Base-by-base conservation (phyloP, 2,888 invertebrate genomes). In the Strigamia transsilvanica region DNA sequence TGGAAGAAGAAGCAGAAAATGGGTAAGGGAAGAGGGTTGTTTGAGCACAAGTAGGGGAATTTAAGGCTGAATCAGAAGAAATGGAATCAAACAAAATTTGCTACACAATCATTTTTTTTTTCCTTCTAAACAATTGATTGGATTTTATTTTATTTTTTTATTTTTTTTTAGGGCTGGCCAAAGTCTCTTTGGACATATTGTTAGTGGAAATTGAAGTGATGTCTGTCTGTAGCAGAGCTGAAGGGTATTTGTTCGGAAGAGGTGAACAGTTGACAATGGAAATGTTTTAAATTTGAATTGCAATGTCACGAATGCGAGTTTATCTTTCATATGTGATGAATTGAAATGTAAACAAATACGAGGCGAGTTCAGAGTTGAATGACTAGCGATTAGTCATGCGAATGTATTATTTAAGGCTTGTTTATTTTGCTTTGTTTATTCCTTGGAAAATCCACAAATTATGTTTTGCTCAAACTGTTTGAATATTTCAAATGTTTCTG, bases 1-100 rank as follows among this genome's bases (percentile, higher is more conserved):
- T 73, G 73, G 73, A 73, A 73, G 73, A 73, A 73, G 73, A 73
- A 32, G 73, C 73, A 73, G 27, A 73, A 73, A 32, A 32, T 73
- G 27, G 73, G 2, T 6, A 32, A 32, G 61, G 73, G 13, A 73
- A 73, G 56, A 56, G n/a, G 56, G 56, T 15, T 15, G 18, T 56
- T n/a, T 4, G 46, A n/a, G 46, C 21, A 56, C n/a, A 21, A 56
- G 56, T 56, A 56, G 73, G 73, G 73, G 73, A 73, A 32, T 73
- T 73, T 32, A 61, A 32, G 73, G 73, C 73, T 73, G 73, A 73
- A 73, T 73, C 73, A 73, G 27, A 32, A 13, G 32, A 73, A 73
- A 73, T 73, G n/a, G 73, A 32, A 73, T 73, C 73, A 73, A 27
- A 73, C 73, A 73, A 73, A 73, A 73, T 73, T 73, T 73, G 73